Base-by-base conservation (phyloP, 2,797 vertebrate genomes). In the Babyrousa celebensis region DNA sequence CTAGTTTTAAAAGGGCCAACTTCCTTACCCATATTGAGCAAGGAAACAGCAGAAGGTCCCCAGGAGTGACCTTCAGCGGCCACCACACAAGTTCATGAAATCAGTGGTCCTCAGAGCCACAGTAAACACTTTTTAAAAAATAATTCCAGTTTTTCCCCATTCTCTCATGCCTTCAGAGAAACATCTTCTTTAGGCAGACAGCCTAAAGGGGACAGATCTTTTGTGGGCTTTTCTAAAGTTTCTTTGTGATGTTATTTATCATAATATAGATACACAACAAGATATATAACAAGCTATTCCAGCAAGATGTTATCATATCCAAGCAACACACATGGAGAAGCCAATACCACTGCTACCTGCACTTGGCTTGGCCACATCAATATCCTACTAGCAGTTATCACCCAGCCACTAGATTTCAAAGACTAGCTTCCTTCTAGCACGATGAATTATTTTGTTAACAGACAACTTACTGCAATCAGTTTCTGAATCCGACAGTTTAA, bases 331-430 rank as follows among this genome's bases (percentile, higher is more conserved):
- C 0, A 5, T 6, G 12, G 21, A 17, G 10, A 12, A 25, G 43
- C 18, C 78, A 27, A 1, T 0, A 14, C 1, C 12, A 10, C 12
- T 25, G 32, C 54, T n/a, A 20, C 2, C 4, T 0, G 9, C 40
- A 1, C 20, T 63, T 10, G 17, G 36, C 58, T 11, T 2, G 23
- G n/a, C 56, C 93, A 27, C 10, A 18, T 40, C 25, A 25, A 21
- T 9, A 25, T 54, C 68, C 67, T 4, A 29, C 12, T 1, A 60
- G 27, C 12, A 32, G 65, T 62, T 40, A 65, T 16, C 43, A 54
- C 20, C n/a, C 52, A 29, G 71, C 54, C 43, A 4, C 27, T 21
- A 12, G 18, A 6, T 23, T 72, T 71, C 83, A 40, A 63, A 92
- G 80, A 14, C 63, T 8, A 20, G 85, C 48, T 70, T 29, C 72